Base-by-base conservation (phyloP, 2,797 vertebrate species). In the Champsocephalus gunnari region DNA sequence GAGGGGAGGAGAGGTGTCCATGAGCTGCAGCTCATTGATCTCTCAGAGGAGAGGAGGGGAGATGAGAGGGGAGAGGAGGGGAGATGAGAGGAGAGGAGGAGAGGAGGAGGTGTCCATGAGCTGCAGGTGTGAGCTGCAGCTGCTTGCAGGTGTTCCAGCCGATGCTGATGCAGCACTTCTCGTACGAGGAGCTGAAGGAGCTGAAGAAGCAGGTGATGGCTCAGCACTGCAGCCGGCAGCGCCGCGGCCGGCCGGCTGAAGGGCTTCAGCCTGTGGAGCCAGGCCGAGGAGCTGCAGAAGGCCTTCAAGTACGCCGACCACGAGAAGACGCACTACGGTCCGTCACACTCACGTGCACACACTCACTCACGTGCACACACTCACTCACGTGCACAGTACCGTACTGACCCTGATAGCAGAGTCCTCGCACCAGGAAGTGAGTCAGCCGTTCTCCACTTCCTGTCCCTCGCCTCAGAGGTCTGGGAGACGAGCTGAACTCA, bases 111-210 rank as follows among this genome's bases (percentile, higher is more conserved):
- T 24, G 24, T 24, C 2, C 24, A 47, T 87, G 73, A 87, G 74
- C 62, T 24, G 5, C 60, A 34, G 34, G 3, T 5, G 3, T 34
- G 7, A 34, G 5, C 34, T 34, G 11, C 34, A 83, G 79, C 19
- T 19, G 19, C 19, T 90, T 90, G 16, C 90, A 99, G 98, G 98
- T 99, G 85, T 99, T 99, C 86, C 98, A 99, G 95, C 98, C 98
- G 47, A 98, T 99, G 97, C 96, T 99, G 88, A 99, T 99, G 98
- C 95, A 99, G 93, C 97, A 99, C 92, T 99, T 99, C 87, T 97
- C 96, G 60, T 99, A 99, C 0, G 98, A 99, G 86, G 98, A 99
- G 92, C 88, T 99, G 73, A 99, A 99, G 92, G 98, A 97, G 91
- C 99, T 99, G 87, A 99, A 99, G 93, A 98, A 98, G 86, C 97